These are phyloP conservation scores for Cylindroiulus punctatus DNA, from an alignment of 2,888 invertebrate species.

Conservation along the genomic window DNA sequence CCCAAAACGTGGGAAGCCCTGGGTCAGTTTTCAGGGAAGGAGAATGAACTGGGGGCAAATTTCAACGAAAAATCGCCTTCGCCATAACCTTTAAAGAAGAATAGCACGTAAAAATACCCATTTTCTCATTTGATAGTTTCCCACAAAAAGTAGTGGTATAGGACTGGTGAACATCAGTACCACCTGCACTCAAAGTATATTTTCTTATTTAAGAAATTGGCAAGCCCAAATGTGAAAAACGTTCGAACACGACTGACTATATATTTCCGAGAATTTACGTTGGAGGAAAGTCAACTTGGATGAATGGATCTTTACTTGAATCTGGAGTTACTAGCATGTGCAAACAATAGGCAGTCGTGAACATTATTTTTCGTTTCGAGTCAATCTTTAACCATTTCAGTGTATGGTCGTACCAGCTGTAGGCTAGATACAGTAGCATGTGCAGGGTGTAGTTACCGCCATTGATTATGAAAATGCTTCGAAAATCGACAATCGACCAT, in stretches of 20 bases:
- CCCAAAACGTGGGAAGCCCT: neutral
- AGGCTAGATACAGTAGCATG: too few relatives aligned
- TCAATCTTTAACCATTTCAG: too few relatives aligned
- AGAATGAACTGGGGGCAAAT: neutral
- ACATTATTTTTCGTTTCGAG: neutral
- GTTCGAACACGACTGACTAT: neutral
- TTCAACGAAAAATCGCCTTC: neutral
- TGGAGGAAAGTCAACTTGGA: neutral
- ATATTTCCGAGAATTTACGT: neutral
- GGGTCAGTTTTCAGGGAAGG: slow-evolving; percentile 19
- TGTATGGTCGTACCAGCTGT: too few relatives aligned
- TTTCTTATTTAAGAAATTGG: neutral
- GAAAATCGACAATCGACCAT: too few relatives aligned
- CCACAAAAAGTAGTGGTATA: neutral
- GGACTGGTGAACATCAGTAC: neutral
- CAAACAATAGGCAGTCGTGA: neutral
- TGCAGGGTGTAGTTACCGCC: too few relatives aligned
- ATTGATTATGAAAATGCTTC: too few relatives aligned
- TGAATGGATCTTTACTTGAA: neutral
- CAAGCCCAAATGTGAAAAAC: neutral
- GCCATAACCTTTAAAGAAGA: neutral
- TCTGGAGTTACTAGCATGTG: neutral
- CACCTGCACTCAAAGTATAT: neutral
- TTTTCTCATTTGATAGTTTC: slow-evolving; percentile 14
- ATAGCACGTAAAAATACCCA: neutral